Evolutionary conservation across 1,140 invertebrate genomes (phyloP).

Genomic region (Diorhabda sublineata): DNA sequence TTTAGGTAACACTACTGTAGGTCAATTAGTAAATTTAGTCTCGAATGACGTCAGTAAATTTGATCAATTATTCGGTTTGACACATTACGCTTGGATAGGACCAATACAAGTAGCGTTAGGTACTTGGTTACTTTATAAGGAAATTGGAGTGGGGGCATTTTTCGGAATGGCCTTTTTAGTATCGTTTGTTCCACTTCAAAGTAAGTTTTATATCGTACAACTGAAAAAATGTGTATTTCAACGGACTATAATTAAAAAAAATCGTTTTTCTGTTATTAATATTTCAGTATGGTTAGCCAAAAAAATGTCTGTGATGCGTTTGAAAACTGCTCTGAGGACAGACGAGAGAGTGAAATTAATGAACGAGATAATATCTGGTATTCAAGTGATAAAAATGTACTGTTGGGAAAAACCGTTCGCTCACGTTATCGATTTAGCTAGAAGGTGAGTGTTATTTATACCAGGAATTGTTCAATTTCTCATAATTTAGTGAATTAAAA

Average conservation of each 20-base stretch:
- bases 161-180: constrained; percentile 67
- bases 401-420: constrained; percentile 71
- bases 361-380: constrained; percentile 66
- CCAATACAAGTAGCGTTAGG: constrained; percentile 74
- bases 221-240: neutral
- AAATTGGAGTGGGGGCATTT: constrained; percentile 70
- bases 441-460: constrained; percentile 39
- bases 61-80: constrained; percentile 62
- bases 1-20: constrained; percentile 68
- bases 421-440: constrained; percentile 27
- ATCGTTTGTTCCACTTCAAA: constrained; percentile 60
- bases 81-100: constrained; percentile 75
- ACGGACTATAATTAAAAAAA: neutral
- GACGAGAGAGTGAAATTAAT: constrained; percentile 61
- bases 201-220: constrained; percentile 35
- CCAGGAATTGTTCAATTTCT: neutral
- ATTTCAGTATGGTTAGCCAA: constrained; percentile 36
- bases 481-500: no score
- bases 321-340: constrained; percentile 52
- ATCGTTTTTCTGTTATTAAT: constrained; percentile 6
- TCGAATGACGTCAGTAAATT: constrained; percentile 82
- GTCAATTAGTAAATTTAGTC: constrained; percentile 89
- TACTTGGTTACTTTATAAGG: constrained; percentile 71
- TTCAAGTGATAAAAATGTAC: constrained; percentile 83
- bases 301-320: constrained; percentile 50